Conservation (phyloP, 2,797 vertebrate species). For the Coregonus suidteri region DNA sequence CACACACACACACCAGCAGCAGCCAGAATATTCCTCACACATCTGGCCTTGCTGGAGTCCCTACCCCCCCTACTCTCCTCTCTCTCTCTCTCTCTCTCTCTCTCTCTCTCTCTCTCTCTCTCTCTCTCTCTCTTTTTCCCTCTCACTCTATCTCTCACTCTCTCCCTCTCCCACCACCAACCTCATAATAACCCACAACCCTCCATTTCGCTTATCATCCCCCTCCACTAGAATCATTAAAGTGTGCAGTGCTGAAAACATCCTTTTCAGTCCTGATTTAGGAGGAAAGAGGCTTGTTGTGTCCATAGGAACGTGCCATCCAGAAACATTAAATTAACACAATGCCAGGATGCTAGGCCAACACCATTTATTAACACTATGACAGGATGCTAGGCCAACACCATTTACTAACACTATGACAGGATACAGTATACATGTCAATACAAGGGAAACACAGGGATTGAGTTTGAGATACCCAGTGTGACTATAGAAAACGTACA, state of each 20-base stretch:
- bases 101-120: constrained; percentile 29
- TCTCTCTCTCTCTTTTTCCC: constrained; percentile 30
- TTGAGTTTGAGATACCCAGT: constrained; percentile 38
- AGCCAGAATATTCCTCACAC: constrained; percentile 83
- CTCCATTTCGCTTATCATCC: constrained; percentile 76
- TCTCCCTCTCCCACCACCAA: neutral
- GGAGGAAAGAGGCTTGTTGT: constrained; percentile 47
- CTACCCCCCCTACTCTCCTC: too few relatives aligned
- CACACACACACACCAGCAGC: constrained; percentile 41
- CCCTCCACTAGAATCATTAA: constrained; percentile 62
- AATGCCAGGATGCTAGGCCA: constrained; percentile 45
- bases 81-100: constrained; percentile 45
- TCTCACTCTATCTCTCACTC: constrained; percentile 14
- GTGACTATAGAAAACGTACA: constrained; percentile 28
- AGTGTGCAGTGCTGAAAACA: constrained; percentile 46
- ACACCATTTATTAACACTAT: constrained; percentile 26
- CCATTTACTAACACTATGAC: constrained; percentile 31
- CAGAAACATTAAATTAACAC: constrained; percentile 46
- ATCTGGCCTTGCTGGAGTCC: constrained; percentile 76
- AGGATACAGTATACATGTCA: constrained; percentile 11
- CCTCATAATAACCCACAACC: constrained; percentile 46
- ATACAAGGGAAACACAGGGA: constrained; percentile 41
- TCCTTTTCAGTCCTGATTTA: constrained; percentile 68
- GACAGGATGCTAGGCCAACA: constrained; percentile 27
- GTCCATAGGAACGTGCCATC: constrained; percentile 58